Percentiles rank a stretch among this genome's conserved stretches.
Conservation (phyloP, 2,113 vertebrate species). For the Nipponia nippon region DNA sequence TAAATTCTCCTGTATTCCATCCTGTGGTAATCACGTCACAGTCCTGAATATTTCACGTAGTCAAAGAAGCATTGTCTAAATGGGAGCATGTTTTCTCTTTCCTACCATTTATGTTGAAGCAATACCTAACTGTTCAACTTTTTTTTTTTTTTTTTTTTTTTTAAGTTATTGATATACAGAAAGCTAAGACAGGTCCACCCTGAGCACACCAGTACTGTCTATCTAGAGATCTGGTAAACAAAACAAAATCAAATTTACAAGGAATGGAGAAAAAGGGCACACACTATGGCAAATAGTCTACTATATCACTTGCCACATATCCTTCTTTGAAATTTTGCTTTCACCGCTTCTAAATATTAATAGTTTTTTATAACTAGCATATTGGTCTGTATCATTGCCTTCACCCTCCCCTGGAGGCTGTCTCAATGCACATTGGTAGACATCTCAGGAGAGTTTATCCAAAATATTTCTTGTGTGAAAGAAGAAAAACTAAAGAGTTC, state of each 20-base stretch:
- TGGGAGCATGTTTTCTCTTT: neutral
- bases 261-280: neutral
- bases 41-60: neutral
- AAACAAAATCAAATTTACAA: neutral
- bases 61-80: neutral
- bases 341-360: neutral
- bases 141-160: neutral
- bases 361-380: neutral
- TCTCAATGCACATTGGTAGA: neutral
- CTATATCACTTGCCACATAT: neutral
- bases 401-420: rapidly evolving
- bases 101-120: neutral
- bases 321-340: neutral
- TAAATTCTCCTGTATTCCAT: neutral
- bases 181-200: constrained; percentile 13
- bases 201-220: constrained; percentile 37
- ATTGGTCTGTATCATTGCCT: neutral
- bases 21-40: neutral
- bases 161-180: constrained; percentile 18
- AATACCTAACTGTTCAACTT: neutral
- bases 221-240: neutral
- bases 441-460: neutral
- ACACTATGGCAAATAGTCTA: neutral
- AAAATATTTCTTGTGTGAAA: neutral
- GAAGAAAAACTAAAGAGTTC: neutral